Evolutionary conservation across 2,888 invertebrate genomes (phyloP).

Genomic region (Lycophotia porphyrea): DNA sequence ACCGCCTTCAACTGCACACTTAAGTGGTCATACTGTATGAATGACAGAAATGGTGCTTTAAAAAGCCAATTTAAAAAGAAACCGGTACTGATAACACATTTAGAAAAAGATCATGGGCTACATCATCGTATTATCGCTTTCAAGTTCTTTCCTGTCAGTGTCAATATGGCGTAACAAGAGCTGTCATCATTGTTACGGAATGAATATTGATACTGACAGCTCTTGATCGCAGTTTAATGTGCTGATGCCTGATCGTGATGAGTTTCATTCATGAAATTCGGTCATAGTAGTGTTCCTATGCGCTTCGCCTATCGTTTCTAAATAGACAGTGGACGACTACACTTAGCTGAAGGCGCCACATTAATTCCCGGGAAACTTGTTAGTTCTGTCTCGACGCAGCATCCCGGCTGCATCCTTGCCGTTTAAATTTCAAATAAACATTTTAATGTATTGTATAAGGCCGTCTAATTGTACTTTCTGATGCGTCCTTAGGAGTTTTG

Average conservation of each 20-base stretch:
- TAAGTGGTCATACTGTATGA: too few relatives aligned
- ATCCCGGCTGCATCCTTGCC: constrained; percentile 64
- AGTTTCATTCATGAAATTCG: neutral
- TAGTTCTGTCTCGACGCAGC: constrained; percentile 72
- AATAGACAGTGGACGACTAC: constrained; percentile 62
- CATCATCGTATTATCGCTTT: neutral
- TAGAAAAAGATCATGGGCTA: too few relatives aligned
- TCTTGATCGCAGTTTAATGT: neutral
- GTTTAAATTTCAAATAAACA: constrained; percentile 73
- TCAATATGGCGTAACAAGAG: neutral
- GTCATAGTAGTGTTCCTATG: neutral
- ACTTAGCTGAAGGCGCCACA: constrained; percentile 63
- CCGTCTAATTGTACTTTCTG: constrained; percentile 29
- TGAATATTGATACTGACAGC: neutral
- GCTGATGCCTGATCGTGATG: neutral
- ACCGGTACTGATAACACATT: too few relatives aligned
- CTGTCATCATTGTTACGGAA: neutral
- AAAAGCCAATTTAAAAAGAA: neutral
- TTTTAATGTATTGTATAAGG: constrained; percentile 55
- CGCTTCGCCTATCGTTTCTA: constrained; percentile 10
- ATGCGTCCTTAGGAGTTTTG: constrained; percentile 10
- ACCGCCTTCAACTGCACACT: too few relatives aligned
- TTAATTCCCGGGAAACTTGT: constrained; percentile 74
- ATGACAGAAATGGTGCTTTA: neutral
- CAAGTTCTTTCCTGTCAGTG: neutral